Evolutionary conservation across 2,888 invertebrate genomes (phyloP).

Genomic region (Pandemis cinnamomeana): DNA sequence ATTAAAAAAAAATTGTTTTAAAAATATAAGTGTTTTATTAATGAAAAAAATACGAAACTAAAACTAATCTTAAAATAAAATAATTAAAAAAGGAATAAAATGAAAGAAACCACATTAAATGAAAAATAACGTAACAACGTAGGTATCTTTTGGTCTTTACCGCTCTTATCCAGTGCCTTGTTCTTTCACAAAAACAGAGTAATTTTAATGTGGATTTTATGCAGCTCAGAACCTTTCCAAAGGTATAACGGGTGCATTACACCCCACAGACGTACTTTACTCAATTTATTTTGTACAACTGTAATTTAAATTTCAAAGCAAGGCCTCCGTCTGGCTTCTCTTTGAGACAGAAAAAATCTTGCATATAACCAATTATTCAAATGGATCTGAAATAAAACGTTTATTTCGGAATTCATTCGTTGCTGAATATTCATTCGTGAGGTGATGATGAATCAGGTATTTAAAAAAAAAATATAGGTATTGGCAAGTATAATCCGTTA

Average conservation of each 20-base stretch:
- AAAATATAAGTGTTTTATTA: no score
- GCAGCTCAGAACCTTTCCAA: neutral
- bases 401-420: conserved; percentile 20
- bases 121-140: neutral
- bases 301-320: conserved; percentile 29
- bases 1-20: neutral
- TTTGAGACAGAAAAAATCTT: conserved; percentile 21
- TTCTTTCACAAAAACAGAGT: conserved; percentile 3
- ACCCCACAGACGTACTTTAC: neutral
- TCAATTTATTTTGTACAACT: conserved; percentile 10
- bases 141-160: neutral
- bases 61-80: no score
- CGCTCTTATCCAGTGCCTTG: neutral
- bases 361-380: conserved; percentile 34
- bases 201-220: neutral
- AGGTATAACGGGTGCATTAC: neutral
- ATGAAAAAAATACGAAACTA: no score
- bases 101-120: neutral
- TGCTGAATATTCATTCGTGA: neutral
- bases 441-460: neutral
- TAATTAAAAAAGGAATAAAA: no score
- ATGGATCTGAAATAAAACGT: conserved; percentile 29
- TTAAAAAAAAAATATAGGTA: neutral
- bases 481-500: neutral
- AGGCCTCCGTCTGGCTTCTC: conserved; percentile 7